Evolutionary conservation across 2,113 vertebrate genomes (phyloP), one percentile per base, ranked within the genome.

Genomic region (Eurypyga helias): DNA sequence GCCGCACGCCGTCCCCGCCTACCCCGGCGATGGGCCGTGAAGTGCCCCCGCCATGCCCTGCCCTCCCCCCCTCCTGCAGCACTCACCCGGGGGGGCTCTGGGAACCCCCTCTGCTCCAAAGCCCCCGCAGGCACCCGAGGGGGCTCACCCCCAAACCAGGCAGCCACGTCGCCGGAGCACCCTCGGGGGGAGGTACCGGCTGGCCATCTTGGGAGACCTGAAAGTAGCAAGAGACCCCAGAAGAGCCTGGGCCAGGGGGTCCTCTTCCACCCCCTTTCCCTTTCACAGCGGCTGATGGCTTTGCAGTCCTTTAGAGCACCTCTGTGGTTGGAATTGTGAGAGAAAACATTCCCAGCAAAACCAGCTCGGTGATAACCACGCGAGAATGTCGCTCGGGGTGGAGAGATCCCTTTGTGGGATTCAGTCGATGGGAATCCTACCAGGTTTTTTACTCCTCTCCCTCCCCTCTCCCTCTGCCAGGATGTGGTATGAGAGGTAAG

Each of bases 41-140:
- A n/a, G n/a, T n/a, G n/a, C n/a, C n/a, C n/a, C n/a, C n/a, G n/a
- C n/a, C n/a, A n/a, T n/a, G n/a, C 52, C 34, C 60, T 31, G 71
- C n/a, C 25, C 16, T 8, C 41, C 36, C 21, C 18, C 48, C 38
- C 43, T 1, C 31, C 54, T 0, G 46, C 12, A 28, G 54, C 36
- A 6, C 14, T 48, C 7, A 0, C 10, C 41, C 62, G 2, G 3
- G 2, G 41, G 1, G 4, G 52, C 28, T 45, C 21, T 3, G 14
- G 7, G 3, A 2, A 13, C 1, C 1, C 45, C 36, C 4, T 3
- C 36, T 38, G 45, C 54, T 23, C 61, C 31, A 8, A 0, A 38
- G 24, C 7, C 17, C 36, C 14, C 26, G 6, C 36, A 6, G 26
- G 11, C 29, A 7, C 23, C 16, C 46, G 6, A 41, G 10, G 43